Conservation (phyloP, 2,113 vertebrate genomes). For the Tragelaphus buxtoni region DNA sequence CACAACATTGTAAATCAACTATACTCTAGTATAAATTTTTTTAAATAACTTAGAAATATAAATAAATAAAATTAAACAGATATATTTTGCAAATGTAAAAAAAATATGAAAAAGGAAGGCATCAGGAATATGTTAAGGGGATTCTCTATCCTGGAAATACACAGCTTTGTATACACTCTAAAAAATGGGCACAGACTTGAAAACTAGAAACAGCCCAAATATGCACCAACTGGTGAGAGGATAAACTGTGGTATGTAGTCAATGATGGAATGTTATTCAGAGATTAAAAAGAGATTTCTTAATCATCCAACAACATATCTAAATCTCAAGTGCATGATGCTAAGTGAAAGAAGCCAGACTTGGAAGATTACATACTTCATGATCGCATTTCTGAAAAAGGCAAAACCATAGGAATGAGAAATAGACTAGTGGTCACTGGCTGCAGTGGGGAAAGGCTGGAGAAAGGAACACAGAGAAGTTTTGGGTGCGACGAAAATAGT, state of each 20-base stretch:
- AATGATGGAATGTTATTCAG: background rate
- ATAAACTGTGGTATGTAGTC: background rate
- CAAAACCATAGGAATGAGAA: background rate
- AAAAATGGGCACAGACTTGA: background rate
- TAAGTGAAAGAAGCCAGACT: background rate
- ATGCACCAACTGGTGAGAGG: too few species aligned
- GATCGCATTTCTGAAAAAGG: background rate
- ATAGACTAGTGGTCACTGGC: background rate
- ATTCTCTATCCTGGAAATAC: background rate
- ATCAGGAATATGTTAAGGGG: background rate
- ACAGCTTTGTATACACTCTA: background rate
- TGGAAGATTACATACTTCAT: background rate
- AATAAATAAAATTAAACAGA: background rate
- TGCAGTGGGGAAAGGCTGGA: background rate
- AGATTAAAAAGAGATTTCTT: background rate
- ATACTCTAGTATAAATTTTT: background rate
- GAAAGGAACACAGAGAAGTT: background rate
- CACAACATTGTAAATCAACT: background rate
- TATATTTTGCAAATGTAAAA: background rate
- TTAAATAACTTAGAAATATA: background rate
- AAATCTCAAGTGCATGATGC: background rate
- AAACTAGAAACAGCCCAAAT: background rate
- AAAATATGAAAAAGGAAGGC: background rate
- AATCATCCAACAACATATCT: background rate
- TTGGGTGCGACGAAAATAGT: background rate